phyloP scores from a whole-genome alignment of 2,888 invertebrate genomes.

The Vandiemenella viatica region DNA sequence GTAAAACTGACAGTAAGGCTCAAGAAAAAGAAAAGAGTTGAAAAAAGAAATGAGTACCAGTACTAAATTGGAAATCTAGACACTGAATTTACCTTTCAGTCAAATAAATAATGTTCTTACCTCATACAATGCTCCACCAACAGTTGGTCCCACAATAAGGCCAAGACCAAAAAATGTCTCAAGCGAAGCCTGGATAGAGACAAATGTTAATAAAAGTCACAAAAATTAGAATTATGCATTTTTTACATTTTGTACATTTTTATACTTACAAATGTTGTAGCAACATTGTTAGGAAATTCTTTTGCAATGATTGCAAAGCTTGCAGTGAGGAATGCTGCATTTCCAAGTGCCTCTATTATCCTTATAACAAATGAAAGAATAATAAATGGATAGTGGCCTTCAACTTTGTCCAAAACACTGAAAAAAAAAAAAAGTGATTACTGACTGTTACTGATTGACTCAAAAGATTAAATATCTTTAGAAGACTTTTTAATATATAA shows the following conservation, averaged over 20 bases:
- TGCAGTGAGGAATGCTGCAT: constrained; percentile 72
- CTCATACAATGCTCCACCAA: constrained; percentile 73
- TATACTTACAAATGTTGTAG: constrained; percentile 59
- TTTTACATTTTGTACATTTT: not conserved
- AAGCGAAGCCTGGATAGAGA: constrained; percentile 46
- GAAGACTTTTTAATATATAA: not conserved
- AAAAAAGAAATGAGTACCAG: not conserved
- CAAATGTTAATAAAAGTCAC: constrained; percentile 1
- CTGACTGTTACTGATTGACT: no score
- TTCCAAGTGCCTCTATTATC: constrained; percentile 71
- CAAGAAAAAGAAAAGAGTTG: not conserved
- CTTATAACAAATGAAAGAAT: constrained; percentile 61
- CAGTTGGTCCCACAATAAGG: constrained; percentile 77
- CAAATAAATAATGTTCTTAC: constrained; percentile 22
- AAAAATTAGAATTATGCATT: not conserved
- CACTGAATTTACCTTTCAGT: not conserved
- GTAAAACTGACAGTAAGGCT: not conserved
- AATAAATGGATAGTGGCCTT: constrained; percentile 58
- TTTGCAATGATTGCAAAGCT: constrained; percentile 77
- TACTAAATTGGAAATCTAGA: not conserved
- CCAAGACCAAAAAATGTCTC: constrained; percentile 81
- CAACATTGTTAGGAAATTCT: constrained; percentile 74
- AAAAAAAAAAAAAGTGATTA: constrained; percentile 19
- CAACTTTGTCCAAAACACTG: constrained; percentile 53
- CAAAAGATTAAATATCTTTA: not conserved